Evolutionary conservation across 2,113 vertebrate species (phyloP), one percentile per base, ranked within the genome.

Genomic region (Strix uralensis): DNA sequence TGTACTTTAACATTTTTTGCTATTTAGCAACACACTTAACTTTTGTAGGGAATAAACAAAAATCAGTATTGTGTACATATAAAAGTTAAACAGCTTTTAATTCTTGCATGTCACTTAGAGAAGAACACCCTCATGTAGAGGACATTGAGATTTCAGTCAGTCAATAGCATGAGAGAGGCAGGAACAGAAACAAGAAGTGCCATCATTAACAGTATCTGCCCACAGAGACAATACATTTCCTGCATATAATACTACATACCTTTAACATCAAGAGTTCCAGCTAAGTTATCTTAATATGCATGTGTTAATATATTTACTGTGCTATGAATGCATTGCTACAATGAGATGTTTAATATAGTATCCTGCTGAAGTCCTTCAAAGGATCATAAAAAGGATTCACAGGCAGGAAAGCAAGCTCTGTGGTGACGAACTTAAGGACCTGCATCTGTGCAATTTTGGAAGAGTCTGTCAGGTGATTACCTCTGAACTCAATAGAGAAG

Each of bases 341-440:
- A 11, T 20, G 14, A 36, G 11, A 6, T 26, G 21, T 15, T 54
- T 17, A 32, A 36, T 13, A 18, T 0, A 54, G 22, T 1, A 7
- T 55, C 8, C 47, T 52, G 44, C 46, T 52, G 46, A 59, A 67
- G 44, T 27, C 55, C 36, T 25, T 26, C 54, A 38, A 23, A 55
- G 57, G 49, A 29, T 13, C 20, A 29, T 8, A 23, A 15, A 29
- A 40, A 74, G 42, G 42, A 20, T 30, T 16, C 42, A 11, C 32
- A 18, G 65, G 38, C 8, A 44, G 46, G 20, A 36, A 20, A 12
- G 19, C 3, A 8, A 40, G 26, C 26, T 87, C 63, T 44, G 63
- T 2, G 38, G 8, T 20, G 40, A 47, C 0, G 3, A 38, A 34
- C 16, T 29, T 23, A 26, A n/a, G 51, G 51, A 57, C 42, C n/a